Conservation (phyloP, 1,140 invertebrate genomes). For the Saccostrea cuccullata region DNA sequence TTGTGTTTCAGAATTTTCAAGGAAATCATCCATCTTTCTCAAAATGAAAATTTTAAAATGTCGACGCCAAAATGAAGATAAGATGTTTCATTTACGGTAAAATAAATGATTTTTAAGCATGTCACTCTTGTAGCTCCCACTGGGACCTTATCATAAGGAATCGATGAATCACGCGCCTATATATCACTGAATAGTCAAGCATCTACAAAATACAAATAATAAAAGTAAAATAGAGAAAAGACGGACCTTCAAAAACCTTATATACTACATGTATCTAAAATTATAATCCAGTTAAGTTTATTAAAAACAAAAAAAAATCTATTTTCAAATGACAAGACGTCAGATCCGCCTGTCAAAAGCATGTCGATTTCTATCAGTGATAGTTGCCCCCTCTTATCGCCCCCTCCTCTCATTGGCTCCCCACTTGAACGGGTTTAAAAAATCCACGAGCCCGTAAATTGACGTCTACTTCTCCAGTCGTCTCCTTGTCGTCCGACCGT, state of each 20-base stretch:
- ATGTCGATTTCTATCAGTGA: neutral
- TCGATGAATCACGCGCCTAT: neutral
- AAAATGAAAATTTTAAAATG: neutral
- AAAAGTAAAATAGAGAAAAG: too few relatives aligned
- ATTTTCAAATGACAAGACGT: neutral
- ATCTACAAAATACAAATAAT: neutral
- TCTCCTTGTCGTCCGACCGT: neutral
- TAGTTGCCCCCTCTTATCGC: constrained; percentile 5
- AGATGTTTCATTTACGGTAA: neutral
- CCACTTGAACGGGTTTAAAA: constrained; percentile 17
- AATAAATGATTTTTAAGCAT: constrained; percentile 32
- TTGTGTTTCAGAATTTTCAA: neutral
- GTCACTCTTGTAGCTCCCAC: neutral
- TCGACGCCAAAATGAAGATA: neutral
- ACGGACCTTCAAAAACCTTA: neutral
- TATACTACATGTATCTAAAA: neutral
- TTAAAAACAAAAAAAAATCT: too few relatives aligned
- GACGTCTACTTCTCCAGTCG: neutral
- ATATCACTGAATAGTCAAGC: neutral
- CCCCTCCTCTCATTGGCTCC: constrained; percentile 6
- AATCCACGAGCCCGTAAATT: neutral
- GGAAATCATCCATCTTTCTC: neutral
- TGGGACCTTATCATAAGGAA: neutral
- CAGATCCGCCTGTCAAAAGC: neutral
- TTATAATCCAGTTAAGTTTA: neutral